These are phyloP conservation scores for Parnassius smintheus DNA, from an alignment of 2,888 invertebrate species.

Conservation along the genomic window DNA sequence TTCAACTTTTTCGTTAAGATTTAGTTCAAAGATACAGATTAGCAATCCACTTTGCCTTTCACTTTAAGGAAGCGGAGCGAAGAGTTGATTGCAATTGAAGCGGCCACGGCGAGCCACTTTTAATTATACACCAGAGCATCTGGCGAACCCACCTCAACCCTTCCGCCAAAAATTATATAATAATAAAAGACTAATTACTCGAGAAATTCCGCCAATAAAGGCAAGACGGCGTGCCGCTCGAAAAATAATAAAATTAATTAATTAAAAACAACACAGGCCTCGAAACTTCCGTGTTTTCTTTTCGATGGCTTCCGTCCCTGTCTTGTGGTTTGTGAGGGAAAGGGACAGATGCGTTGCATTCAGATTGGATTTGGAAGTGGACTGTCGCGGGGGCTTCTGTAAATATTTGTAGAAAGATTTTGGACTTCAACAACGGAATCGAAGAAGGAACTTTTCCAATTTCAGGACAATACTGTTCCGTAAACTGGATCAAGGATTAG, in stretches of 20 bases:
- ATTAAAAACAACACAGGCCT: slow-evolving; percentile 69
- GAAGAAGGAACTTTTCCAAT: slow-evolving; percentile 76
- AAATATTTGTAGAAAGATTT: slow-evolving; percentile 71
- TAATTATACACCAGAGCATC: slow-evolving; percentile 36
- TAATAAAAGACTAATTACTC: slow-evolving; percentile 81
- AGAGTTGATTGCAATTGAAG: not conserved
- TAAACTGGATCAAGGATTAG: slow-evolving; percentile 52
- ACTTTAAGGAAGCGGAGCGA: not conserved
- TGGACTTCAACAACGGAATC: slow-evolving; percentile 53
- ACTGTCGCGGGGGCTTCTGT: slow-evolving; percentile 47
- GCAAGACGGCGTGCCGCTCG: slow-evolving; percentile 64
- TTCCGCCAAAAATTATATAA: slow-evolving; percentile 77
- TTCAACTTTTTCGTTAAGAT: too few relatives aligned
- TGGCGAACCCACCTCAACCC: slow-evolving; percentile 67
- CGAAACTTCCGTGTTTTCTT: slow-evolving; percentile 36
- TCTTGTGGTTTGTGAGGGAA: slow-evolving; percentile 9
- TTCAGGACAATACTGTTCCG: slow-evolving; percentile 61
- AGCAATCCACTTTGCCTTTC: not conserved
- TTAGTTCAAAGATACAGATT: too few relatives aligned
- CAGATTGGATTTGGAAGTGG: slow-evolving; percentile 28
- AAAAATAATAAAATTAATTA: slow-evolving; percentile 81
- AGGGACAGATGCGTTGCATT: slow-evolving; percentile 30
- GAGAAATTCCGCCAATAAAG: slow-evolving; percentile 76
- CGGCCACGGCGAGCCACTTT: slow-evolving; percentile 15
- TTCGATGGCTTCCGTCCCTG: slow-evolving; percentile 12